phyloP scores from a whole-genome alignment of 2,888 invertebrate genomes.

The Dastarcus helophoroides region DNA sequence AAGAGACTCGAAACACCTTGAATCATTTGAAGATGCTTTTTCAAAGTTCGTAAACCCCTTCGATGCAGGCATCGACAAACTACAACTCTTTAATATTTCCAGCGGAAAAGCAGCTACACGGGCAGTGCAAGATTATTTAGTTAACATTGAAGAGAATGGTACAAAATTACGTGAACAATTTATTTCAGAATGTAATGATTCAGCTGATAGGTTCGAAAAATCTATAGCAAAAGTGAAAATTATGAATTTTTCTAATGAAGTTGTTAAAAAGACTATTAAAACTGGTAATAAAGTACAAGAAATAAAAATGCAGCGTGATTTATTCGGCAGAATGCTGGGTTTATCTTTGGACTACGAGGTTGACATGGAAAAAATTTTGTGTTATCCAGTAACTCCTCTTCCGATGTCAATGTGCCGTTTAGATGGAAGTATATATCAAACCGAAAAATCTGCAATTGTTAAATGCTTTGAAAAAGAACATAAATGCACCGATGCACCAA shows the following conservation, averaged over 20 bases:
- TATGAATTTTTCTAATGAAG: slow-evolving; percentile 13
- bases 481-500: slow-evolving; percentile 11
- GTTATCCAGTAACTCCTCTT: slow-evolving; percentile 15
- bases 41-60: slow-evolving; percentile 12
- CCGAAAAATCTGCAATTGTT: slow-evolving; percentile 20
- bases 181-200: slow-evolving; percentile 8
- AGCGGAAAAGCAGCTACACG: slow-evolving; percentile 15
- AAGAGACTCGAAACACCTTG: slow-evolving; percentile 11
- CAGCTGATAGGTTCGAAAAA: slow-evolving; percentile 5
- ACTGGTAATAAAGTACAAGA: slow-evolving; percentile 20
- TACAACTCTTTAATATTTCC: slow-evolving; percentile 19
- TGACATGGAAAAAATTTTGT: slow-evolving; percentile 15
- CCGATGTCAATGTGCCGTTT: slow-evolving; percentile 21
- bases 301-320: slow-evolving; percentile 20
- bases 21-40: slow-evolving; percentile 11
- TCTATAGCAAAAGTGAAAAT: slow-evolving; percentile 9
- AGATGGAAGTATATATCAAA: slow-evolving; percentile 21
- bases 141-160: slow-evolving; percentile 3
- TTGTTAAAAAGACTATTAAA: slow-evolving; percentile 14
- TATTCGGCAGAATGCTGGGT: slow-evolving; percentile 22
- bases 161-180: slow-evolving; percentile 7
- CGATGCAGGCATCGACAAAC: slow-evolving; percentile 9
- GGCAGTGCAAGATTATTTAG: slow-evolving; percentile 5
- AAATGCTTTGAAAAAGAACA: slow-evolving; percentile 13
- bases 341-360: slow-evolving; percentile 14